Percentiles rank a stretch among this genome's conserved stretches.
These are phyloP conservation scores for Lottia gigantea DNA, from an alignment of 2,888 invertebrate species.

Conservation along the genomic window DNA sequence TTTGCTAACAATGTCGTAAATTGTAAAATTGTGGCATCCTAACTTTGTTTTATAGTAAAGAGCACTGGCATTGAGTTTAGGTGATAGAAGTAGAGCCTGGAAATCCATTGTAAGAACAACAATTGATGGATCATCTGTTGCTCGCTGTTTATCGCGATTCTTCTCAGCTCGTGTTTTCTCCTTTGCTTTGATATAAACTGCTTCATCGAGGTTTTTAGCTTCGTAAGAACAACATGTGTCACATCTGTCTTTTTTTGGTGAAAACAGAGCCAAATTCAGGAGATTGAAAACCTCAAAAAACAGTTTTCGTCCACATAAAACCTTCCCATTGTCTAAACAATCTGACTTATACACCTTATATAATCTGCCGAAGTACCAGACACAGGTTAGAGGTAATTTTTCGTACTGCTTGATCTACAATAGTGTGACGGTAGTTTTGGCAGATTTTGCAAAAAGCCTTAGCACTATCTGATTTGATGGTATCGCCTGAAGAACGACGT, in stretches of 20 bases:
- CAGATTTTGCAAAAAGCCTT: not conserved
- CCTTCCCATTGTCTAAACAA: conserved; percentile 1
- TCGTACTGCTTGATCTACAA: not conserved
- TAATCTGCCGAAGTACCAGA: not conserved
- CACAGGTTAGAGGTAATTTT: conserved; percentile 2
- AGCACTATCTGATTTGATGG: not conserved
- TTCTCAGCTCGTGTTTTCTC: conserved; percentile 7
- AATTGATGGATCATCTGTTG: conserved; percentile 4
- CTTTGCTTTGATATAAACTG: not conserved
- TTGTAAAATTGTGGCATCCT: conserved; percentile 21
- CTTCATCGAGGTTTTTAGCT: not conserved
- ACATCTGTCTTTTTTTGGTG: conserved; percentile 22
- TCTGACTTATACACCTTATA: not conserved
- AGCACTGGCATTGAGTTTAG: conserved; percentile 17
- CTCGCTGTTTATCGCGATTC: conserved; percentile 13
- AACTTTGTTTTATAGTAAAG: conserved; percentile 22
- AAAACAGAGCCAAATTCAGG: conserved; percentile 15
- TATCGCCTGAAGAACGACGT: not conserved
- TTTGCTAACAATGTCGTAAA: conserved; percentile 14
- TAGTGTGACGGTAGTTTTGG: conserved; percentile 17
- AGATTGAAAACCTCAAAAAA: conserved; percentile 6
- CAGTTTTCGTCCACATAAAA: not conserved
- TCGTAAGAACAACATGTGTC: conserved; percentile 9
- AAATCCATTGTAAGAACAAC: conserved; percentile 15
- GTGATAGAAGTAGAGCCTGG: too few species aligned